phyloP scores from a whole-genome alignment of 2,888 invertebrate genomes.

The Nudaria mundana region DNA sequence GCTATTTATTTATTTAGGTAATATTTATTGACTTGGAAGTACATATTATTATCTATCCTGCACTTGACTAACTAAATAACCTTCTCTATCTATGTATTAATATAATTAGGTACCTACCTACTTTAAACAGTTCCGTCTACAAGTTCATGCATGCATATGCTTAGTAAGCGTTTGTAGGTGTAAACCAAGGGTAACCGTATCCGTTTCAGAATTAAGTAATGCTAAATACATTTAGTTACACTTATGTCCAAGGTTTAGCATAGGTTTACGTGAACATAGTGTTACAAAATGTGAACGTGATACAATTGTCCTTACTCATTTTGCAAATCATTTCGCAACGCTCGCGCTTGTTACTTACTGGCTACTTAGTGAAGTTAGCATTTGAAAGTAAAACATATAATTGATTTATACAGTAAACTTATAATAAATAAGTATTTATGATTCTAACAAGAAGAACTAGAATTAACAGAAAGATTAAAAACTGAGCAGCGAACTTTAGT shows the following conservation, averaged over 20 bases:
- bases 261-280: constrained; percentile 19
- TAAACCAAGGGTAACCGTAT: background rate
- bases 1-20: no score
- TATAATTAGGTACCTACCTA: no score
- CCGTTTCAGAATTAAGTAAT: background rate
- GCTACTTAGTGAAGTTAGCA: constrained; percentile 7
- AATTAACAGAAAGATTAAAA: no score
- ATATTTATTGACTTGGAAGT: no score
- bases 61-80: no score
- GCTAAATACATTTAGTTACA: background rate
- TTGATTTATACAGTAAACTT: no score
- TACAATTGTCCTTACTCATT: constrained; percentile 24
- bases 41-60: no score
- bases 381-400: constrained; percentile 1
- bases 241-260: constrained; percentile 21
- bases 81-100: no score
- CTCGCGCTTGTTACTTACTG: constrained; percentile 10
- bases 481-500: no score
- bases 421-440: no score
- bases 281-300: constrained; percentile 31
- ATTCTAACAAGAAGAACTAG: no score
- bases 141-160: background rate
- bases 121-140: background rate
- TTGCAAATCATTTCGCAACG: constrained; percentile 28
- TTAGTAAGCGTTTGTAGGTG: background rate